Evolutionary conservation across 1,140 invertebrate species (phyloP), one percentile per base, ranked within the genome.

Genomic region (Papilio aristodemus): DNA sequence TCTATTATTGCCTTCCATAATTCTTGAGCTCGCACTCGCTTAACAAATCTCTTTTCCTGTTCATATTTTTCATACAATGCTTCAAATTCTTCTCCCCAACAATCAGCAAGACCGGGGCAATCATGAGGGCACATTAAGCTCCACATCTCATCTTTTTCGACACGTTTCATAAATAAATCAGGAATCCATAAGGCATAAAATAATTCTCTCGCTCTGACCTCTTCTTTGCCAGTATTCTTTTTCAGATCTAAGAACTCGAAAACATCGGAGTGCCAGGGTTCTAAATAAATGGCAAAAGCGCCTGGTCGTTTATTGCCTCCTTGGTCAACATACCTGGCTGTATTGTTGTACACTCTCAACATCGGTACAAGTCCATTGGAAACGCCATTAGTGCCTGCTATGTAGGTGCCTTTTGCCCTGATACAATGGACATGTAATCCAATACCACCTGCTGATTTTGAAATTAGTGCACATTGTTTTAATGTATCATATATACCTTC

Each of bases 131-230:
- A 99, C 98, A 99, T 99, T 13, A 99, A 90, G 54, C 95, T 97
- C 99, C 99, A 99, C 59, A 94, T 92, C 67, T 92, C 95, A 91
- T 99, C 95, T 0, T 93, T 93, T 86, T 99, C 95, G 0, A 99
- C 98, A 58, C 99, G 93, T 87, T 97, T 94, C 99, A 99, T 99
- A 86, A 99, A 99, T 36, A 99, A 92, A 94, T 99, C 99, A 6
- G 99, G 98, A 76, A 99, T 97, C 99, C 99, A 99, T 9, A 99
- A 84, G 13, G 96, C 99, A 87, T 98, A 99, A 87, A 99, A 99
- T n/a, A 99, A 91, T 91, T 99, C 99, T 71, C 98, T 93, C 0
- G 98, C 98, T 68, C 98, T 92, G 32, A 95, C 91, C 90, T 99
- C 98, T 88, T 99, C 98, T 81, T 97, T 97, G 38, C 97, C 98